phyloP scores from a whole-genome alignment of 2,888 invertebrate genomes.

The Lasioglossum oenotherae region DNA sequence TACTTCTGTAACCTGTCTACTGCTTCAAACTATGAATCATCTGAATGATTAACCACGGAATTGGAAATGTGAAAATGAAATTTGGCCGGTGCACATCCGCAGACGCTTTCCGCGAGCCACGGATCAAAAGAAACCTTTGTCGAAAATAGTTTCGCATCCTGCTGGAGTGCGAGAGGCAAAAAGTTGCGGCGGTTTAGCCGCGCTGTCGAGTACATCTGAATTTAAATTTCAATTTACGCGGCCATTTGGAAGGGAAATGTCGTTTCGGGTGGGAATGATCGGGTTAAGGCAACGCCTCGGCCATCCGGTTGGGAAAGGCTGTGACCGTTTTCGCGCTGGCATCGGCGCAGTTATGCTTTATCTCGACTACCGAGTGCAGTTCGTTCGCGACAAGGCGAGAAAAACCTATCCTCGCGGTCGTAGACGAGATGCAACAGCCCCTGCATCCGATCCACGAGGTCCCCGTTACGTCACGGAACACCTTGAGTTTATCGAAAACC shows the following conservation, averaged over 20 bases:
- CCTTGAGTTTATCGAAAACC: background rate
- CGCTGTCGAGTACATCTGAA: background rate
- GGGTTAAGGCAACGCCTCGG: conserved; percentile 7
- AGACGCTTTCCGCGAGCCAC: background rate
- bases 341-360: background rate
- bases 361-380: background rate
- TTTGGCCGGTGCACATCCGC: background rate
- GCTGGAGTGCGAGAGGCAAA: background rate
- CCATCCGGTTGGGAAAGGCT: background rate
- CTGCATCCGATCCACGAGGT: background rate
- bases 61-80: no score
- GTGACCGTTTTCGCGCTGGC: no score
- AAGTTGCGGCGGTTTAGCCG: background rate
- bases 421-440: background rate
- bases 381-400: background rate
- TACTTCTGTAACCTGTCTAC: no score
- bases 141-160: background rate
- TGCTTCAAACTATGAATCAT: no score
- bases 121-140: background rate
- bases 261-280: conserved; percentile 18
- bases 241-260: conserved; percentile 33
- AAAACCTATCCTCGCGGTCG: background rate
- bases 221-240: conserved; percentile 18
- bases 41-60: no score
- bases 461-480: background rate